Evolutionary conservation across 2,113 vertebrate genomes (phyloP), one percentile per base, ranked within the genome.

Genomic region (Azemiops feae): DNA sequence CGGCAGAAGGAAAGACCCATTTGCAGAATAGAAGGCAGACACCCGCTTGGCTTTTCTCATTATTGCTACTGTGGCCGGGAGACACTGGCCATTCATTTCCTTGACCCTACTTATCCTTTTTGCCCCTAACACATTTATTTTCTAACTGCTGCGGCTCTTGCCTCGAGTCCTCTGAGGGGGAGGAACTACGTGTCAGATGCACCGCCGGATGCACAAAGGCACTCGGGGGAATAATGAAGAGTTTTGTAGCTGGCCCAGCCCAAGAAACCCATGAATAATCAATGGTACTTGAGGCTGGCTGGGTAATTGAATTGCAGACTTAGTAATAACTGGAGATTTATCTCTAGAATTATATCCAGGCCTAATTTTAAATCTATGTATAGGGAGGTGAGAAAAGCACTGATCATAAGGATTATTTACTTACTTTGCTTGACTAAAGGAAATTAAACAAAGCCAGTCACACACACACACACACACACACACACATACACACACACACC

Each of bases 201-300:
- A 91, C 93, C 69, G n/a, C 74, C 55, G 88, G 58, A 91, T 96
- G 94, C 93, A 95, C 94, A 85, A 86, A 93, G 94, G 96, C 96
- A 96, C 81, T 95, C 92, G 93, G 94, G 94, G 95, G 94, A 97
- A 96, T 97, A 97, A 97, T 97, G 96, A 97, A 95, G 45, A 97
- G 94, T 97, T 97, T 92, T 92, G 45, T 92, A 94, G 94, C 89
- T 87, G 94, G 91, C 22, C 95, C 93, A 95, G 53, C 89, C 96
- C 94, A 95, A 95, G 94, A 97, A 96, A 95, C 90, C 96, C 96
- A 95, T 97, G 96, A 97, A 97, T 97, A 97, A 97, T 97, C 97
- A 97, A 96, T 97, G 95, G 93, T 95, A 96, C 95, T 96, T 94
- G 91, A 97, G 95, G 95, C 94, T 97, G 12, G 94, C 93, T 0